phyloP scores from a whole-genome alignment of 2,797 vertebrate genomes.

The Hydrolagus colliei region DNA sequence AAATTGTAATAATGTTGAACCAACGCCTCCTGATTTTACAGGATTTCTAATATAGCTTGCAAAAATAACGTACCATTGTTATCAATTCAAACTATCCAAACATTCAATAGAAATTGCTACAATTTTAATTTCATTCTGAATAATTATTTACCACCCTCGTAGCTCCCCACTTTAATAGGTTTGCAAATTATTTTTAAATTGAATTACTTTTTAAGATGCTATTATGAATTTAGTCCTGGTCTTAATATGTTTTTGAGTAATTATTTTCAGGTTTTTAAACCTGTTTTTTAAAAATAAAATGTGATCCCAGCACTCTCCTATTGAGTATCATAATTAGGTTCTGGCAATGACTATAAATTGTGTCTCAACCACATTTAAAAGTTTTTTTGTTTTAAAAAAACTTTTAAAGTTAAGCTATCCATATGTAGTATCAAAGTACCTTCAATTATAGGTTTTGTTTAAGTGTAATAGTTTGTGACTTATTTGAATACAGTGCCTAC shows the following conservation, averaged over 20 bases:
- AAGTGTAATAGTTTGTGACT: background rate
- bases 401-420: background rate
- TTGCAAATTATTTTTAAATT: background rate
- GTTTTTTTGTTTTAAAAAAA: background rate
- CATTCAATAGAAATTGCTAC: background rate
- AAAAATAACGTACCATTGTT: too few relatives aligned
- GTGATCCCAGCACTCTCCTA: too few relatives aligned
- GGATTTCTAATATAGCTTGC: background rate
- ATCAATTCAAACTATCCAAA: background rate
- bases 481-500: conserved; percentile 69
- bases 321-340: background rate
- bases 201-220: background rate
- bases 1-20: background rate
- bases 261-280: background rate
- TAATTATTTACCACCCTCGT: background rate
- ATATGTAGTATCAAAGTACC: background rate
- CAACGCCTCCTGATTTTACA: background rate
- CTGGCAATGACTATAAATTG: background rate
- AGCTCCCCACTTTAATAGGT: background rate
- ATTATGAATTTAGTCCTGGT: background rate
- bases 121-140: background rate
- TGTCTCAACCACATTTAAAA: background rate
- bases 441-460: background rate
- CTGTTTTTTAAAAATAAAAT: background rate
- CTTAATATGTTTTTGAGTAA: background rate